Evolutionary conservation across 2,888 invertebrate genomes (phyloP).

Genomic region (Acanthopleura granulata): DNA sequence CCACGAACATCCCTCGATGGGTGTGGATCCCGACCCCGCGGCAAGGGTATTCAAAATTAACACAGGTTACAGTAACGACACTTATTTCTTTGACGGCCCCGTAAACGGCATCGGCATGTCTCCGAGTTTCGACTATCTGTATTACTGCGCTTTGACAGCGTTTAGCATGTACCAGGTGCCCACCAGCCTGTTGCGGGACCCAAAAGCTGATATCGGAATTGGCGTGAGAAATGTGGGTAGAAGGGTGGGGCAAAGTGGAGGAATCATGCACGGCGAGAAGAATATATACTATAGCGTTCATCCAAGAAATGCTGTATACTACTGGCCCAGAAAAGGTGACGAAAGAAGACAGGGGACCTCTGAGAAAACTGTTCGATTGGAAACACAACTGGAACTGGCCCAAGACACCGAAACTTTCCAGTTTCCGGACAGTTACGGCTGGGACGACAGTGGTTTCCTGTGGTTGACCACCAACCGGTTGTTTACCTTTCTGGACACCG

Average conservation of each 20-base stretch:
- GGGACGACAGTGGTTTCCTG: constrained; percentile 45
- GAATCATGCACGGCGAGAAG: constrained; percentile 6
- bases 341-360: constrained; percentile 32
- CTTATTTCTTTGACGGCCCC: constrained; percentile 23
- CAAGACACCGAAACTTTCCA: constrained; percentile 36
- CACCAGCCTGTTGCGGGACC: background rate
- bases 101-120: constrained; percentile 1
- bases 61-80: constrained; percentile 26
- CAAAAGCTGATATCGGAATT: background rate
- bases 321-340: constrained; percentile 40
- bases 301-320: constrained; percentile 41
- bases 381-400: constrained; percentile 21
- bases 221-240: constrained; percentile 7
- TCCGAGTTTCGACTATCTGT: background rate
- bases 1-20: no score
- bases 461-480: constrained; percentile 54
- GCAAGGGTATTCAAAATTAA: background rate
- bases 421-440: constrained; percentile 50
- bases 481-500: constrained; percentile 13
- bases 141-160: background rate
- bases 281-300: constrained; percentile 34
- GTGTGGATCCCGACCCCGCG: no score
- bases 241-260: background rate
- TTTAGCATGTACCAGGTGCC: background rate
- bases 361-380: constrained; percentile 30